A percentile compares a stretch with the other conserved stretches of the same genome.
These are phyloP conservation scores for Xiphophorus maculatus DNA, from an alignment of 2,113 vertebrate genomes.

Conservation along the genomic window DNA sequence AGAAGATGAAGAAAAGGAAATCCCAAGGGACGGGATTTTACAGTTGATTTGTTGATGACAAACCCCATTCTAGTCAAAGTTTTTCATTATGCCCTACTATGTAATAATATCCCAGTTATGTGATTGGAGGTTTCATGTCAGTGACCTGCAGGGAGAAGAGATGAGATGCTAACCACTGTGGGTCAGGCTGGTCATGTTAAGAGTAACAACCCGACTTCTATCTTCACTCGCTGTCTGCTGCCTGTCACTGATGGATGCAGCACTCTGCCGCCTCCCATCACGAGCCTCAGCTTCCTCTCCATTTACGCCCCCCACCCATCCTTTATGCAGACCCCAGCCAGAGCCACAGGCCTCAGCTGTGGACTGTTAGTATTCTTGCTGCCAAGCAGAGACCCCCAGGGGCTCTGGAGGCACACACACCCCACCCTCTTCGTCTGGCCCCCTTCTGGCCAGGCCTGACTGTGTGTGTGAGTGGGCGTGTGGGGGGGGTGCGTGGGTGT, in stretches of 20 bases:
- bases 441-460: constrained; percentile 48
- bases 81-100: too few relatives aligned
- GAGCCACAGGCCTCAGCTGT: constrained; percentile 62
- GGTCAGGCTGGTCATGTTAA: too few relatives aligned
- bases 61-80: too few relatives aligned
- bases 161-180: too few relatives aligned
- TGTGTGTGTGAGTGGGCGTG: constrained; percentile 2
- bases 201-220: too few relatives aligned
- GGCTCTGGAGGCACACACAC: constrained; percentile 30
- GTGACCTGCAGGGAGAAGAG: too few relatives aligned
- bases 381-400: constrained; percentile 56
- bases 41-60: too few relatives aligned
- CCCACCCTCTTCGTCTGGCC: constrained; percentile 55
- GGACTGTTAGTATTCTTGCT: constrained; percentile 53
- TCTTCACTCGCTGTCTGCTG: neutral
- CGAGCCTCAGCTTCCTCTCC: constrained; percentile 32
- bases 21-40: too few relatives aligned
- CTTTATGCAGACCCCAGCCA: constrained; percentile 26
- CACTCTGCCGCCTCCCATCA: constrained; percentile 17
- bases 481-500: too few relatives aligned
- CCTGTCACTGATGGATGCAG: neutral
- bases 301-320: constrained; percentile 36
- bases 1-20: too few relatives aligned
- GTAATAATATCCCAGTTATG: too few relatives aligned
- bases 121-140: too few relatives aligned